These are phyloP conservation scores for Cynoglossus semilaevis DNA, from an alignment of 2,113 vertebrate species.

Conservation along the genomic window DNA sequence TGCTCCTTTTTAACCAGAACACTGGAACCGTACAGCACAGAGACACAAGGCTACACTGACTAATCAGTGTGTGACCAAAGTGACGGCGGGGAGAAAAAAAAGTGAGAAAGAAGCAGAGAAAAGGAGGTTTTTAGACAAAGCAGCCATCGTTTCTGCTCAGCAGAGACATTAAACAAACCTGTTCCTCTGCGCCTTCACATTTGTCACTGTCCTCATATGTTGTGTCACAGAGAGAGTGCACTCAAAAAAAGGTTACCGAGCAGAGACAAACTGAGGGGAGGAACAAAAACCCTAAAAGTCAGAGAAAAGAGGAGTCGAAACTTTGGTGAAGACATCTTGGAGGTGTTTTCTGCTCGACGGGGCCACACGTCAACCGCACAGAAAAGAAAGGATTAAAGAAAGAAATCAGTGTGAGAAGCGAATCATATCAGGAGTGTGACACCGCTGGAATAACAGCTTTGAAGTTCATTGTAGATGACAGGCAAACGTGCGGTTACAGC, in stretches of 20 bases:
- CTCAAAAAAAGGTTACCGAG: slow-evolving; percentile 1
- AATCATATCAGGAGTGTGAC: slow-evolving; percentile 45
- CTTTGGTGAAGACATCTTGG: slow-evolving; percentile 42
- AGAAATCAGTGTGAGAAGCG: slow-evolving; percentile 32
- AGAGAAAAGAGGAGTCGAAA: slow-evolving; percentile 21
- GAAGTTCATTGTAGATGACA: slow-evolving; percentile 56
- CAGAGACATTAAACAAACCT: slow-evolving; percentile 32
- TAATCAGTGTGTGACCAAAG: too few species aligned
- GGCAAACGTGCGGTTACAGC: slow-evolving; percentile 55
- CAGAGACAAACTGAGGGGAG: background rate
- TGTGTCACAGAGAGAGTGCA: slow-evolving; percentile 19
- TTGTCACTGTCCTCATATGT: slow-evolving; percentile 39
- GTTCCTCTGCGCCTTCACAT: slow-evolving; percentile 27
- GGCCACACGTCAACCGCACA: slow-evolving; percentile 37
- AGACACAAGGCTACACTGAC: too few species aligned
- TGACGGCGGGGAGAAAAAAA: background rate
- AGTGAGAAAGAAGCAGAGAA: background rate
- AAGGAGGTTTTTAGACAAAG: slow-evolving; percentile 30
- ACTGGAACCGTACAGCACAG: too few species aligned
- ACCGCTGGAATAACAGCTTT: slow-evolving; percentile 49
- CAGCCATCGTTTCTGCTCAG: slow-evolving; percentile 14
- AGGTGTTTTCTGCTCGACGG: slow-evolving; percentile 50
- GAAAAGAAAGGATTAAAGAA: slow-evolving; percentile 10
- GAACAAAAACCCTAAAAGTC: slow-evolving; percentile 31
- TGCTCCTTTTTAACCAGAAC: too few species aligned